phyloP scores from a whole-genome alignment of 2,797 vertebrate species.

The Petrocephalus sullivani region DNA sequence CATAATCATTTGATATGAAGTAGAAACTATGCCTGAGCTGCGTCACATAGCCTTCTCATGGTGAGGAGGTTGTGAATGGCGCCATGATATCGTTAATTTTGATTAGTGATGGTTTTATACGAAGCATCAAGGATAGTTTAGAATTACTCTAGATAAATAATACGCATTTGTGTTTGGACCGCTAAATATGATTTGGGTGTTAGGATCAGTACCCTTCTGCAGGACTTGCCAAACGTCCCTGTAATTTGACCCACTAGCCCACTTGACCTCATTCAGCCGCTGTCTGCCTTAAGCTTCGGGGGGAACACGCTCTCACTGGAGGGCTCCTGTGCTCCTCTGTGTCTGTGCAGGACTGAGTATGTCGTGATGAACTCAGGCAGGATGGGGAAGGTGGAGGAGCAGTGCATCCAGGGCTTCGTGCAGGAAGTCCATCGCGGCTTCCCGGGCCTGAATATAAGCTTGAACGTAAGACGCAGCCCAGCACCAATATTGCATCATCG shows the following conservation, averaged over 20 bases:
- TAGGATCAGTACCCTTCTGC: not conserved
- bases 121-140: not conserved
- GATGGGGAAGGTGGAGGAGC: constrained; percentile 9
- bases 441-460: constrained; percentile 36
- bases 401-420: constrained; percentile 41
- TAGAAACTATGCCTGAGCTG: not conserved
- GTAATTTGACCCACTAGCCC: not conserved
- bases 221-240: not conserved
- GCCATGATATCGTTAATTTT: not conserved
- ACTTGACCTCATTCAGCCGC: not conserved
- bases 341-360: constrained; percentile 33
- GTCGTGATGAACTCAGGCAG: constrained; percentile 14
- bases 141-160: not conserved
- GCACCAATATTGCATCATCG: not conserved
- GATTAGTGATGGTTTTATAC: not conserved
- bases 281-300: not conserved
- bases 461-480: constrained; percentile 46
- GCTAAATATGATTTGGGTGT: not conserved
- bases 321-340: not conserved
- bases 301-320: no score
- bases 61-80: not conserved
- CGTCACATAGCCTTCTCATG: not conserved
- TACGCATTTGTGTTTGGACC: not conserved
- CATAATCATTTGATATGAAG: not conserved
- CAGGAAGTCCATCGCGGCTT: constrained; percentile 45